Evolutionary conservation across 1,140 invertebrate genomes (phyloP), one percentile per base, ranked within the genome.

Genomic region (Lucilia cuprina): DNA sequence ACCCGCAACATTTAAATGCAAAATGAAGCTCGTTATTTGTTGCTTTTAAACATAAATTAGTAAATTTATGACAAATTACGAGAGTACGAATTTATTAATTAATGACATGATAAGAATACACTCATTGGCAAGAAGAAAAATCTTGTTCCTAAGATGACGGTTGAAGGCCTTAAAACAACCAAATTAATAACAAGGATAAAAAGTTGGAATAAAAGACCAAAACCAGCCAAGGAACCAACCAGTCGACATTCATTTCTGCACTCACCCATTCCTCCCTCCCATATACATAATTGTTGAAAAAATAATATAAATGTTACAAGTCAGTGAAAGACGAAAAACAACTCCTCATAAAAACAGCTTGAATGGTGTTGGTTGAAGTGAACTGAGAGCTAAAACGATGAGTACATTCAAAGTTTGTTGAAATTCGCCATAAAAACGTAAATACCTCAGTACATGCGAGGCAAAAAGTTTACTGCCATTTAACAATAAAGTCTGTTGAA

Each of bases 61-160:
- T 19, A 47, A 78, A 78, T 78, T 78, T 78, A 78, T 78, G 35
- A 78, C 75, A 78, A 78, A 78, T 78, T 78, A 78, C 35, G 75
- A 17, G 35, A 70, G 34, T 78, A 78, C 35, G 75, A 41, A 17
- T 78, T 19, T 41, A 78, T 78, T 78, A 78, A 78, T 78, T 78
- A 78, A 49, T 78, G 35, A 47, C 41, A 17, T 17, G 75, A 78
- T 47, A 78, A 78, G 75, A n/a, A 30, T 14, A 41, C 2, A 60
- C 55, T 14, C 14, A 60, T 30, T 30, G 25, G 25, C 55, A 60
- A 17, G 1, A 60, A 60, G n/a, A 17, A 17, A 60, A 41, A 55
- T 5, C 50, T 55, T 55, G 50, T 55, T 13, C 50, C 17, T 55
- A 55, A 55, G 50, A 55, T 55, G 50, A 55, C 12, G 50, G 9